Conservation (phyloP, 1,140 invertebrate genomes). For the Maconellicoccus hirsutus region DNA sequence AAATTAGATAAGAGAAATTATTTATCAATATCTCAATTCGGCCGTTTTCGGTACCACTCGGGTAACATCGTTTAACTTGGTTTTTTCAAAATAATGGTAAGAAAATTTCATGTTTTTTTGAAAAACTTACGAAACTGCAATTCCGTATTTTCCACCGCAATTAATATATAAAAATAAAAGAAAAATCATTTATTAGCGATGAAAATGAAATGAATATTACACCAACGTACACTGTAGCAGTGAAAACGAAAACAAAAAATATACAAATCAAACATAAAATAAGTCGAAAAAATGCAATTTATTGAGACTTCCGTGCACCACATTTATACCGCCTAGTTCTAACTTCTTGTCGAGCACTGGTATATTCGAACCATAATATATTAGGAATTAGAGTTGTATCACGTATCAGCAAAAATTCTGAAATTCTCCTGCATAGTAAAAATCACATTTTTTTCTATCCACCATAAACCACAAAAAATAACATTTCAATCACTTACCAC, state of each 20-base stretch:
- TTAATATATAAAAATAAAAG: no score
- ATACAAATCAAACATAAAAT: background rate
- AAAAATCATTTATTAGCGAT: no score
- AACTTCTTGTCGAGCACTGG: conserved; percentile 68
- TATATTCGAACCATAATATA: conserved; percentile 89
- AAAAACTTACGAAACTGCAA: no score
- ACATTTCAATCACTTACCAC: conserved; percentile 50
- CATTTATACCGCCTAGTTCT: conserved; percentile 68
- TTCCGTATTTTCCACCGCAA: no score
- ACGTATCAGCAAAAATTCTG: conserved; percentile 72
- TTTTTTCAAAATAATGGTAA: no score
- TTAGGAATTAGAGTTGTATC: conserved; percentile 88
- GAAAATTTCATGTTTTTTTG: no score
- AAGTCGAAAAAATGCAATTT: conserved; percentile 36
- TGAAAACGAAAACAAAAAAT: background rate
- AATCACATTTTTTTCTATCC: conserved; percentile 13
- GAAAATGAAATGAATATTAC: background rate
- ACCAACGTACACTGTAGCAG: background rate
- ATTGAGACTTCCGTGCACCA: conserved; percentile 77
- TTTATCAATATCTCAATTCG: no score
- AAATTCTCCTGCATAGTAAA: conserved; percentile 57
- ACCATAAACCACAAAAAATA: conserved; percentile 1
- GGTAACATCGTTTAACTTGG: no score
- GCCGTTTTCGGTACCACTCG: no score
- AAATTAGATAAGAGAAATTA: no score